Evolutionary conservation across 2,113 vertebrate species (phyloP), one percentile per base, ranked within the genome.

Genomic region (Sturnira hondurensis): DNA sequence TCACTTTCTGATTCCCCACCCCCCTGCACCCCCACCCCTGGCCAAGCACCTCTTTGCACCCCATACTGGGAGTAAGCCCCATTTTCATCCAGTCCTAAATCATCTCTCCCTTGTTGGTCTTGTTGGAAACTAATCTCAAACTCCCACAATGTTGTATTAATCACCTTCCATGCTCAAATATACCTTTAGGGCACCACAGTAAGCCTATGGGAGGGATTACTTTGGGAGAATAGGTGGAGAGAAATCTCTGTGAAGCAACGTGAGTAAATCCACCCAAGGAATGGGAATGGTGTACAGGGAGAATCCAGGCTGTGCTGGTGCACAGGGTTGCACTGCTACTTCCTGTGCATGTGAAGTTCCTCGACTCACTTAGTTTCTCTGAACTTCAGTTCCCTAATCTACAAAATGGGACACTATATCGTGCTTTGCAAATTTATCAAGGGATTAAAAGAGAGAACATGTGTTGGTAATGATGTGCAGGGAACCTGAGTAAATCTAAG

Each of bases 371-470:
- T 84, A n/a, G 89, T 93, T 91, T 73, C 63, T 77, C 38, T 87
- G 43, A 93, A 70, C 8, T 16, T 87, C 47, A 33, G 26, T 78
- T 95, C 92, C 41, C 16, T 91, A 56, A 76, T 77, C 33, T 86
- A 52, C 36, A 81, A 84, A 95, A 47, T 13, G n/a, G 38, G n/a
- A 33, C 41, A 19, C 26, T 61, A 56, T 56, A 80, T 43, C 28
- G 19, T 61, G 13, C 76, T 81, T n/a, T 92, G 58, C 9, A 52
- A 76, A 92, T 94, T 89, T 92, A 85, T 89, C 43, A 33, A 92
- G 15, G 85, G 67, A 82, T 78, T 87, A 80, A 89, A 89, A 50
- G 47, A 74, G 41, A 89, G 19, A 78, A 78, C 41, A 61, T 65
- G 14, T 38, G 6, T 33, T 7, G 24, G 28, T 4, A 9, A 76